Conservation (phyloP, 2,113 vertebrate genomes). For the Alexandromys fortis region DNA sequence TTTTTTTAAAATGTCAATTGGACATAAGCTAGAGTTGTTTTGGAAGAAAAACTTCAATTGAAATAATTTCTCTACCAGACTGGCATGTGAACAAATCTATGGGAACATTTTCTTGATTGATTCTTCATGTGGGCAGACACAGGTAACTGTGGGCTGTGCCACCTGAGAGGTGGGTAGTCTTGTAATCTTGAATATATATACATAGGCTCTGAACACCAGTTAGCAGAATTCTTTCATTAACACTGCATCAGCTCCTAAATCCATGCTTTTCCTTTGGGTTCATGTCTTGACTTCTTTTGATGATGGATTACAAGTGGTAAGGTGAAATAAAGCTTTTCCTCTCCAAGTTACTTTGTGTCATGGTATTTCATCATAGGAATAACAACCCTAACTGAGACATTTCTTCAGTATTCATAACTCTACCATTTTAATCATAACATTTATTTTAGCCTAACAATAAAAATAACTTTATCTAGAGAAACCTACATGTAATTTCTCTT, state of each 20-base stretch:
- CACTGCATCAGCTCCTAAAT: neutral
- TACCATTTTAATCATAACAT: neutral
- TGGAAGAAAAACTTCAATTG: neutral
- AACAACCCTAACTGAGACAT: neutral
- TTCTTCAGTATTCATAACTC: neutral
- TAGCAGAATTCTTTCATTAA: neutral
- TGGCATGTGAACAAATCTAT: neutral
- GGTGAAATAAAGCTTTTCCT: neutral
- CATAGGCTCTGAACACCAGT: neutral
- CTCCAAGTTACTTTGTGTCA: neutral
- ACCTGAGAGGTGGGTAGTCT: neutral
- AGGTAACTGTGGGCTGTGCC: neutral
- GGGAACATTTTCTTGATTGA: neutral
- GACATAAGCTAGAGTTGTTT: neutral
- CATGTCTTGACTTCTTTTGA: neutral
- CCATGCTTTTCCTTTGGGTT: neutral
- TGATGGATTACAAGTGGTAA: neutral
- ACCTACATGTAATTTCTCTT: neutral
- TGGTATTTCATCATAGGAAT: neutral
- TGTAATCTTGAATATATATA: neutral
- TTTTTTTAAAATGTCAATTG: neutral
- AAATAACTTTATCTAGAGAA: conserved; percentile 4
- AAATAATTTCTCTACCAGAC: neutral
- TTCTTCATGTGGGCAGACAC: neutral
- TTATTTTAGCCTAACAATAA: neutral